Evolutionary conservation across 1,140 invertebrate genomes (phyloP), one percentile per base, ranked within the genome.

Genomic region (Drosophila paulistorum): DNA sequence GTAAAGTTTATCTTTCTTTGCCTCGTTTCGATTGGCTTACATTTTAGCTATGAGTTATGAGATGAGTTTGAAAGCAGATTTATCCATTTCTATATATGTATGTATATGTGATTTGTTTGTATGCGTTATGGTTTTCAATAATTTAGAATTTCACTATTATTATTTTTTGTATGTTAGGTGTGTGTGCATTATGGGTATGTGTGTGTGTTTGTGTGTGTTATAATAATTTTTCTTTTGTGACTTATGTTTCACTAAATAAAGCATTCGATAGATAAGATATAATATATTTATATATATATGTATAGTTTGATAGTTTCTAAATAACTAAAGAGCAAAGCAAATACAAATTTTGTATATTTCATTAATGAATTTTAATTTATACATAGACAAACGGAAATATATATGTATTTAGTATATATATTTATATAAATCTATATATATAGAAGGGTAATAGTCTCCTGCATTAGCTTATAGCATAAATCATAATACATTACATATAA

Each of bases 1-100:
- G 61, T 51, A 20, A 68, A 51, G 45, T 48, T 65, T 65, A 60
- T 59, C 37, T 30, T 72, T 30, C 72, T 68, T 62, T 71, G 73
- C 80, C 74, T 79, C 77, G 65, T 74, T 63, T 64, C 54, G 58
- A 39, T 81, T 82, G 48, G 71, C 82, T 87, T 87, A 89, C 57
- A 71, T 71, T 82, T 75, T 87, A 87, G 77, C 84, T 87, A 87
- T 87, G 83, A 83, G 71, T 87, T 51, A 87, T 87, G 83, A 87
- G 83, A 87, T 87, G 83, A 87, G 84, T 87, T 77, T 87, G 83
- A 87, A 87, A 87, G 83, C 83, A 89, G 83, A 87, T 87, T 86
- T 51, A 51, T 51, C 17, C 17, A 14, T 51, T 51, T 51, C 10
- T 51, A 79, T 62, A 45, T 86, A 65, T 79, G 71, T 85, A 66